Evolutionary conservation across 2,888 invertebrate genomes (phyloP), one percentile per base, ranked within the genome.

Genomic region (Nebria salina): DNA sequence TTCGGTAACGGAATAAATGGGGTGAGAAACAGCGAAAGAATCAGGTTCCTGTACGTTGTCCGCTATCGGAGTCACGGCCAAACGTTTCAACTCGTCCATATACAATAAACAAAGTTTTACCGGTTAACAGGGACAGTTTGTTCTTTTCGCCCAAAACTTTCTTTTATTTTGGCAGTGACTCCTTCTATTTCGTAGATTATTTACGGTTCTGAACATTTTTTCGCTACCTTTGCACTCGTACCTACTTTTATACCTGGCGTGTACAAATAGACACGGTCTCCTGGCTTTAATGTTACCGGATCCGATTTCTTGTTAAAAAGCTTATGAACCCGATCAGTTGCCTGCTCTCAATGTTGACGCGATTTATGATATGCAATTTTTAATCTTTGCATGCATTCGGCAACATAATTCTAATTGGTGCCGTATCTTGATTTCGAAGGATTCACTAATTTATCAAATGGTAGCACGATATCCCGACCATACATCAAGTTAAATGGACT

Each of bases 241-340:
- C 74, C 74, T 42, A 20, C 26, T 25, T 74, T 74, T 15, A 74
- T 43, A 9, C 7, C 65, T 15, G 76, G 76, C 5, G 34, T 43
- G 26, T 42, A 34, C 26, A 76, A 66, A 65, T 76, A 76, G 8
- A 76, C 76, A 42, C 41, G 15, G 20, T 76, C 66, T 13, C 76
- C 76, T 26, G 42, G 26, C 43, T 25, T 75, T 42, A 73, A 13
- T 20, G 20, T 20, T 20, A 34, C 13, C 13, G 65, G 76, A n/a
- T 4, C 65, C 65, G 5, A 25, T 65, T 76, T 76, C 41, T 25
- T 76, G 65, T 65, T 76, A 76, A 76, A 76, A 9, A 15, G 0
- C 3, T 20, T 66, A 41, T 76, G 76, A 13, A 76, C 65, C 11
- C 76, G 65, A 11, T 76, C 66, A 6, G 65, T 76, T 7, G 6